phyloP scores from a whole-genome alignment of 2,888 invertebrate species.

The Spodoptera littoralis region DNA sequence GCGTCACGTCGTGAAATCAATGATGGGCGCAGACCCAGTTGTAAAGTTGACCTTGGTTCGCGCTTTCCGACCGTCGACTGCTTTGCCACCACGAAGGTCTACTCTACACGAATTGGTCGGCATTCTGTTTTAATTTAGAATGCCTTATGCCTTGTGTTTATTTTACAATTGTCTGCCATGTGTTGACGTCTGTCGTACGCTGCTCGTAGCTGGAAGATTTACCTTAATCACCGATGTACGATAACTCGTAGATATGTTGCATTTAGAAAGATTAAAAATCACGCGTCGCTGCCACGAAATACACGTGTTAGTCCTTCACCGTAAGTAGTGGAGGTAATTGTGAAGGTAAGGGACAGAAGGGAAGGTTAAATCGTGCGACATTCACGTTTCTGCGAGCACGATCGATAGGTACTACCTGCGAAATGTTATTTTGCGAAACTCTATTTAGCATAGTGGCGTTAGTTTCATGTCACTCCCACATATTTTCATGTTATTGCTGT shows the following conservation, averaged over 20 bases:
- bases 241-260: constrained; percentile 5
- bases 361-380: constrained; percentile 49
- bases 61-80: constrained; percentile 56
- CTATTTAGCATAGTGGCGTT: constrained; percentile 40
- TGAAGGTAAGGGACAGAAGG: constrained; percentile 39
- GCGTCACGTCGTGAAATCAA: constrained; percentile 84
- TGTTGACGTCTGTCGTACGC: constrained; percentile 43
- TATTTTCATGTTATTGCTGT: constrained; percentile 40
- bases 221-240: constrained; percentile 14
- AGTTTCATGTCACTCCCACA: constrained; percentile 33
- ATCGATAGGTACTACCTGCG: constrained; percentile 45
- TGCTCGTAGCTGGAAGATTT: constrained; percentile 7
- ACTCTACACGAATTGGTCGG: constrained; percentile 43
- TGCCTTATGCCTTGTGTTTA: constrained; percentile 40
- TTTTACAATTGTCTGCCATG: constrained; percentile 32
- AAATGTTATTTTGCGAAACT: constrained; percentile 51
- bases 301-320: constrained; percentile 1
- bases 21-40: constrained; percentile 79
- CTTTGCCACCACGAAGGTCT: constrained; percentile 57
- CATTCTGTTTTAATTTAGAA: constrained; percentile 58
- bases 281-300: background rate
- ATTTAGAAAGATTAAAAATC: constrained; percentile 10
- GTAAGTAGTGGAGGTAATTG: constrained; percentile 24
- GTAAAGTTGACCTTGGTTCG: constrained; percentile 84
- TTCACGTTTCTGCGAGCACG: constrained; percentile 50